Evolutionary conservation across 2,797 vertebrate genomes (phyloP).

Genomic region (Antennarius maculatus): DNA sequence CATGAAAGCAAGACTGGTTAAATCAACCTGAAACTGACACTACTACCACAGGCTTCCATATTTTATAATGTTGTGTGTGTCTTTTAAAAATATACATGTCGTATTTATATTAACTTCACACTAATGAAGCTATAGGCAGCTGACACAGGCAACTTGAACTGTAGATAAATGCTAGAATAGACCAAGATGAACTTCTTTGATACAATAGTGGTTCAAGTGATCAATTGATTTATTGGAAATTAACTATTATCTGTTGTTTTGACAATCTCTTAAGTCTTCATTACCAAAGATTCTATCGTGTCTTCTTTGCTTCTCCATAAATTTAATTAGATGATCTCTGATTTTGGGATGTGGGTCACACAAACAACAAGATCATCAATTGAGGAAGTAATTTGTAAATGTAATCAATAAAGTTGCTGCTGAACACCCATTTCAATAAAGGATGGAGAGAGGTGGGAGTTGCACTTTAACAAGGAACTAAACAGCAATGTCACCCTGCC

Average conservation of each 20-base stretch:
- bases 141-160: background rate
- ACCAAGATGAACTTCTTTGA: background rate
- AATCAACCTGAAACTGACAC: background rate
- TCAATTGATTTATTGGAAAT: too few species aligned
- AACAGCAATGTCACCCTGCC: constrained; percentile 3
- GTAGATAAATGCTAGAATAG: background rate
- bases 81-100: too few species aligned
- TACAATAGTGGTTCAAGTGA: too few species aligned
- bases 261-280: too few species aligned
- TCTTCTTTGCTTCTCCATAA: background rate
- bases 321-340: background rate
- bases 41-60: too few species aligned
- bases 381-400: too few species aligned
- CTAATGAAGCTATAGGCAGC: background rate
- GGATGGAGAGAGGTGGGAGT: background rate
- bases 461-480: background rate
- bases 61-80: background rate
- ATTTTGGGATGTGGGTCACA: background rate
- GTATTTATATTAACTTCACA: too few species aligned
- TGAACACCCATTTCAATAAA: background rate
- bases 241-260: too few species aligned
- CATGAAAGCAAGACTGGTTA: background rate
- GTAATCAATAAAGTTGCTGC: background rate
- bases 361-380: background rate
- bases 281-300: background rate